A percentile compares a stretch with the other conserved stretches of the same genome.
phyloP scores from a whole-genome alignment of 1,140 invertebrate genomes.

The Chionoecetes opilio region DNA sequence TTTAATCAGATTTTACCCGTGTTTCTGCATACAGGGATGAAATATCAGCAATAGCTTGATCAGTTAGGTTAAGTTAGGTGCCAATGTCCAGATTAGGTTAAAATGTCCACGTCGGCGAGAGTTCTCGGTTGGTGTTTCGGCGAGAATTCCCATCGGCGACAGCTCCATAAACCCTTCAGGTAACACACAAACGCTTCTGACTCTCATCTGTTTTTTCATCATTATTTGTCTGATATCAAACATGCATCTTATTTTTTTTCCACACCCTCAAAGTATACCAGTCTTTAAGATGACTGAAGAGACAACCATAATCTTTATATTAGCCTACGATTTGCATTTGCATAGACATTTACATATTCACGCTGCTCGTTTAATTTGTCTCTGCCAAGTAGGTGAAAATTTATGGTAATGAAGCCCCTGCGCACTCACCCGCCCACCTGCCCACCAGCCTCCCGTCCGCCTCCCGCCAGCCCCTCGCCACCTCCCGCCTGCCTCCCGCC shows the following conservation, averaged over 20 bases:
- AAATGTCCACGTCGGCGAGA: no score
- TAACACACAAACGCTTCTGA: neutral
- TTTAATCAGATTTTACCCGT: no score
- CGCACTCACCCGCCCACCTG: neutral
- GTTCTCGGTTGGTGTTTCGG: no score
- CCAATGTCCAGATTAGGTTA: no score
- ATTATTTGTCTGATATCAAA: no score
- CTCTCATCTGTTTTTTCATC: neutral
- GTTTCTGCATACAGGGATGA: no score
- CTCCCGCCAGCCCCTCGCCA: no score
- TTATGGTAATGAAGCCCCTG: constrained; percentile 1
- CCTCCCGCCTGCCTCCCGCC: neutral
- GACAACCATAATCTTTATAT: neutral
- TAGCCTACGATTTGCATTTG: neutral
- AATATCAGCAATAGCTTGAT: no score
- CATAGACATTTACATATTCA: neutral
- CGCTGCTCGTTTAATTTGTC: neutral
- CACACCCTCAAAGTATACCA: neutral
- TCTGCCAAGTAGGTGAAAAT: neutral
- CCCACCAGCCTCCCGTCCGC: neutral
- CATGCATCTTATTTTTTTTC: neutral
- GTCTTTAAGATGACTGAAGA: neutral
- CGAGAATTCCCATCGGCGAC: no score
- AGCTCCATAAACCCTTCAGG: no score
- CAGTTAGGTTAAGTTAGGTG: no score